phyloP scores from a whole-genome alignment of 2,113 vertebrate species.

The Apistogramma diplotaenia region DNA sequence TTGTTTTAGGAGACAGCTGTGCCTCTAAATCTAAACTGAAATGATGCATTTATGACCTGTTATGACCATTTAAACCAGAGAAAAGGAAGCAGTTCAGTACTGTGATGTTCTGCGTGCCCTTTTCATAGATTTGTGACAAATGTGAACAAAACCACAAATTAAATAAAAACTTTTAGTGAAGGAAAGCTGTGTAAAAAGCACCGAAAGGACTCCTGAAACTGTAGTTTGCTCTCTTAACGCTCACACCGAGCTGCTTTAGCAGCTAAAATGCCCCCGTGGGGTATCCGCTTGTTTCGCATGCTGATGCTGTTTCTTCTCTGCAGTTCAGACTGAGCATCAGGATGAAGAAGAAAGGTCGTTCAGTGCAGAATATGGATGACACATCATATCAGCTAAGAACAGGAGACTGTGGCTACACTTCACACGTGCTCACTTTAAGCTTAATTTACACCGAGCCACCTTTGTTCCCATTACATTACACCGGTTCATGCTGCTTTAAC shows the following conservation, averaged over 20 bases:
- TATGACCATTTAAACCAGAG: background rate
- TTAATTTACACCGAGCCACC: background rate
- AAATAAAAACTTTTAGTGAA: background rate
- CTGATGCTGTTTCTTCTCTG: background rate
- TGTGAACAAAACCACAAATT: background rate
- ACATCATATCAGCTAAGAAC: background rate
- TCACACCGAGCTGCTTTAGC: background rate
- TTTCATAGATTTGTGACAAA: background rate
- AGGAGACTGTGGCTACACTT: background rate
- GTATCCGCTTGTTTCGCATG: too few species aligned
- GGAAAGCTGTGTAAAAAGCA: background rate
- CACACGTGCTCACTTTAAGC: background rate
- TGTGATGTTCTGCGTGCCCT: background rate
- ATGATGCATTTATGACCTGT: background rate
- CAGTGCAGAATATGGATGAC: background rate
- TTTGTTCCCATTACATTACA: background rate
- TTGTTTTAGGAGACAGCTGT: background rate
- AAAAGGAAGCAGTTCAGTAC: background rate
- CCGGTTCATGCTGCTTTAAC: background rate
- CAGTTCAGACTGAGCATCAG: too few species aligned
- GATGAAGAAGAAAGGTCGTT: too few species aligned
- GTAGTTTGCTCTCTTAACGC: background rate
- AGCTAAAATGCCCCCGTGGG: background rate
- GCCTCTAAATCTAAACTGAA: background rate
- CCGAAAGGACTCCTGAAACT: background rate